Conservation (phyloP, 2,797 vertebrate genomes). For the Calcarius lapponicus region DNA sequence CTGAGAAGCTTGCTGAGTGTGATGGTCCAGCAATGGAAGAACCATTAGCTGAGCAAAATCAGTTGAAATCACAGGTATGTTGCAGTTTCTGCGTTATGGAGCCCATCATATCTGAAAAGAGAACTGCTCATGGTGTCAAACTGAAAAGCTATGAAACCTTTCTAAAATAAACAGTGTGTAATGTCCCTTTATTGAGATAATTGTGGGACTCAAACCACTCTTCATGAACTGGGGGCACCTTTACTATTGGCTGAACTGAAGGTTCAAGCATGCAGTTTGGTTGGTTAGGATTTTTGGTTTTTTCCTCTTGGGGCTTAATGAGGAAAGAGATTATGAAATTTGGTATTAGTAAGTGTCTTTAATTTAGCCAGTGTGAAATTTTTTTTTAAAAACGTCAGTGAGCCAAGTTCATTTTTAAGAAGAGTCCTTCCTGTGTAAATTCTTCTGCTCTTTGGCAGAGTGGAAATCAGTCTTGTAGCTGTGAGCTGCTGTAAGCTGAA, state of each 20-base stretch:
- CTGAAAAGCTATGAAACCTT: background rate
- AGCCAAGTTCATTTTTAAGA: background rate
- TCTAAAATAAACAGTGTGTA: background rate
- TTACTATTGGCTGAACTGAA: background rate
- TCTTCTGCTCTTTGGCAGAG: background rate
- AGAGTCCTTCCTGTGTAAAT: background rate
- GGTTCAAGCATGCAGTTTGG: background rate
- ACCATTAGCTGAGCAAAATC: conserved; percentile 39
- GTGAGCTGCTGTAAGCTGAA: background rate
- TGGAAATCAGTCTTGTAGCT: background rate
- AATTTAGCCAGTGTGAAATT: background rate
- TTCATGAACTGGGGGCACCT: background rate
- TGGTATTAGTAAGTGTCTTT: background rate
- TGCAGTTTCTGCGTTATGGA: background rate
- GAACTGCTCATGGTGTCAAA: background rate
- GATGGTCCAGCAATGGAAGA: conserved; percentile 24
- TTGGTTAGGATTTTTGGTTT: background rate
- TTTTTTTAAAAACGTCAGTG: background rate
- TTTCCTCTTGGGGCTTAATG: background rate
- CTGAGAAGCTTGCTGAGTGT: conserved; percentile 47
- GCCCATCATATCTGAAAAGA: background rate
- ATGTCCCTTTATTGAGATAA: background rate
- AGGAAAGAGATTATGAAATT: background rate
- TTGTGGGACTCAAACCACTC: background rate
- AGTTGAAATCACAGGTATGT: conserved; percentile 70